Conservation (phyloP, 2,113 vertebrate genomes). For the Pseudorectes ferrugineus region DNA sequence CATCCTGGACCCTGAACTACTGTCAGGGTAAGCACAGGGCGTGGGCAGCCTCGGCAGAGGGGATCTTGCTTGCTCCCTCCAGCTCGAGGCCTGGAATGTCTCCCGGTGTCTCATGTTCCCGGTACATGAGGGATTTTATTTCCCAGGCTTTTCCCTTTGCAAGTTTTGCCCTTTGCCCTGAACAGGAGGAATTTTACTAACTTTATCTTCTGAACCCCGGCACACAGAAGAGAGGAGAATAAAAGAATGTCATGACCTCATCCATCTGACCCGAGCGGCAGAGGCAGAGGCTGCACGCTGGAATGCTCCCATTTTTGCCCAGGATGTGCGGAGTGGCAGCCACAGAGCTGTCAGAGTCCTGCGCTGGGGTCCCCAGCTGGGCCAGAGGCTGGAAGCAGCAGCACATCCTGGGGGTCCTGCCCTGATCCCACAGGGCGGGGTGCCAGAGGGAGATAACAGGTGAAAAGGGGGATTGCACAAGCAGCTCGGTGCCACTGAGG, state of each 20-base stretch:
- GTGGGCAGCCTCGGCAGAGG: accelerated
- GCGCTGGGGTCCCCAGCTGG: accelerated
- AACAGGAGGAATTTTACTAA: background rate
- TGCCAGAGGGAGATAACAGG: accelerated
- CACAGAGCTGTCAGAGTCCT: accelerated
- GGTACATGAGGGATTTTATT: background rate
- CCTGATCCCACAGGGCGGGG: accelerated
- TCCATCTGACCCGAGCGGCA: background rate
- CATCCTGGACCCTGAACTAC: accelerated
- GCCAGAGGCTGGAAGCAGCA: background rate
- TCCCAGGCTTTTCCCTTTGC: background rate
- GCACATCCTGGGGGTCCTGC: accelerated
- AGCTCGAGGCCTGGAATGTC: background rate
- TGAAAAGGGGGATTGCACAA: background rate
- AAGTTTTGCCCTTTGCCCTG: conserved; percentile 1
- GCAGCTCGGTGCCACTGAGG: accelerated
- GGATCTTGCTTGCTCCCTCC: background rate
- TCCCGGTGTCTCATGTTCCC: accelerated
- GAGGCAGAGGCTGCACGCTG: background rate
- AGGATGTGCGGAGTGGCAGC: background rate
- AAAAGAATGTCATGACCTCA: background rate
- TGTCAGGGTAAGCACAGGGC: accelerated
- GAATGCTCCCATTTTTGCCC: background rate
- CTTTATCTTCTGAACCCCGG: background rate
- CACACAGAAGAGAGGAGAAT: background rate